Conservation (phyloP, 2,797 vertebrate genomes). For the Dipus sagitta region DNA sequence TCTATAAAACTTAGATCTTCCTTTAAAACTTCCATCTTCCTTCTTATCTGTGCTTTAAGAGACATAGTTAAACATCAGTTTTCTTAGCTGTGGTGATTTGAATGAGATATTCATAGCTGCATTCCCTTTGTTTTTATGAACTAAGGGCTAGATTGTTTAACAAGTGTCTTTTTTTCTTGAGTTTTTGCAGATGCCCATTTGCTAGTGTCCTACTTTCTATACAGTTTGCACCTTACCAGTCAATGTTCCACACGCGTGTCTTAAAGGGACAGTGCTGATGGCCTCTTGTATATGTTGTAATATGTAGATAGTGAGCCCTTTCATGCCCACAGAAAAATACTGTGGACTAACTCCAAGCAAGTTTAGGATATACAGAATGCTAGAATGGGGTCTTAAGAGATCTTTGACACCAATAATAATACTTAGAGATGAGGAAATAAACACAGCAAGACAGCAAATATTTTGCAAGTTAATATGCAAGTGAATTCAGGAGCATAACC, state of each 20-base stretch:
- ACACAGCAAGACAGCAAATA: not conserved
- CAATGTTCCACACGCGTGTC: not conserved
- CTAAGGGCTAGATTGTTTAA: not conserved
- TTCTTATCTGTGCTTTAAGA: not conserved
- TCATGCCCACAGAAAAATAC: not conserved
- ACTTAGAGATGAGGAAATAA: constrained; percentile 9
- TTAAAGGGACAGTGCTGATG: not conserved
- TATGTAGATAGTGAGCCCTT: not conserved
- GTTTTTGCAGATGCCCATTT: not conserved
- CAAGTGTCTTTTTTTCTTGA: constrained; percentile 17
- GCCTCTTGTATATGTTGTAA: not conserved
- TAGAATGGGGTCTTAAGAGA: not conserved
- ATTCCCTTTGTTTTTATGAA: not conserved
- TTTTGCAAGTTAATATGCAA: constrained; percentile 1
- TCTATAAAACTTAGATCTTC: not conserved
- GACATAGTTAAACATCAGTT: not conserved
- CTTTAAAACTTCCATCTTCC: not conserved
- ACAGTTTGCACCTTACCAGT: not conserved
- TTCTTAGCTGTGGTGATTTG: not conserved
- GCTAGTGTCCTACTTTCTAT: not conserved
- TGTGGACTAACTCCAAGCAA: not conserved
- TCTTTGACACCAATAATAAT: not conserved
- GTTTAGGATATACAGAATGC: not conserved
- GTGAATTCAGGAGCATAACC: constrained; percentile 16
- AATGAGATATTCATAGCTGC: not conserved